A percentile compares a stretch with the other conserved stretches of the same genome.
phyloP scores from a whole-genome alignment of 1,140 invertebrate genomes.

The Drosophila carrolli region DNA sequence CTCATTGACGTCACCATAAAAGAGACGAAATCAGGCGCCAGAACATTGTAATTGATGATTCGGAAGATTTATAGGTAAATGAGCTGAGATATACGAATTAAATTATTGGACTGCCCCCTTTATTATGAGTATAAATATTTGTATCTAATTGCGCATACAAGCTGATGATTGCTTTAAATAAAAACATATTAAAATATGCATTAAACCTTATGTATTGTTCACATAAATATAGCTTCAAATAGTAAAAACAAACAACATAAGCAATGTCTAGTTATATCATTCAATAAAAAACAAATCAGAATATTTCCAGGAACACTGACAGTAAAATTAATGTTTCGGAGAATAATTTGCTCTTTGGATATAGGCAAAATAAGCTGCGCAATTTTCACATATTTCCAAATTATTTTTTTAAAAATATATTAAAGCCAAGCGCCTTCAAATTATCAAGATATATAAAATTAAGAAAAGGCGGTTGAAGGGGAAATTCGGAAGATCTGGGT shows the following conservation, averaged over 20 bases:
- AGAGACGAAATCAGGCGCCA: conserved; percentile 33
- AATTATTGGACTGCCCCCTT: neutral
- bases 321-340: conserved; percentile 32
- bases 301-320: conserved; percentile 2
- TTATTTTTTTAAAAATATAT: conserved; percentile 61
- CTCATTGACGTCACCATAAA: conserved; percentile 71
- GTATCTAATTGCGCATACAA: no score
- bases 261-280: neutral
- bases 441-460: conserved; percentile 16
- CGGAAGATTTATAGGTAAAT: conserved; percentile 18
- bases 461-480: neutral
- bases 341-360: conserved; percentile 21
- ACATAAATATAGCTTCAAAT: no score
- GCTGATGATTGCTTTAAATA: no score
- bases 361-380: conserved; percentile 50
- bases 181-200: no score
- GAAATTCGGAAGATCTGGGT: neutral
- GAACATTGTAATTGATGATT: conserved; percentile 11
- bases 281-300: neutral
- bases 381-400: conserved; percentile 43
- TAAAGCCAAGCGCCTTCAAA: conserved; percentile 30
- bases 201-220: no score
- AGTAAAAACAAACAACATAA: neutral
- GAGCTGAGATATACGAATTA: conserved; percentile 1
- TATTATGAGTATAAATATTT: conserved; percentile 4